These are phyloP conservation scores for Caenorhabditis macrosperma DNA, from an alignment of 2,888 invertebrate genomes.

Conservation along the genomic window DNA sequence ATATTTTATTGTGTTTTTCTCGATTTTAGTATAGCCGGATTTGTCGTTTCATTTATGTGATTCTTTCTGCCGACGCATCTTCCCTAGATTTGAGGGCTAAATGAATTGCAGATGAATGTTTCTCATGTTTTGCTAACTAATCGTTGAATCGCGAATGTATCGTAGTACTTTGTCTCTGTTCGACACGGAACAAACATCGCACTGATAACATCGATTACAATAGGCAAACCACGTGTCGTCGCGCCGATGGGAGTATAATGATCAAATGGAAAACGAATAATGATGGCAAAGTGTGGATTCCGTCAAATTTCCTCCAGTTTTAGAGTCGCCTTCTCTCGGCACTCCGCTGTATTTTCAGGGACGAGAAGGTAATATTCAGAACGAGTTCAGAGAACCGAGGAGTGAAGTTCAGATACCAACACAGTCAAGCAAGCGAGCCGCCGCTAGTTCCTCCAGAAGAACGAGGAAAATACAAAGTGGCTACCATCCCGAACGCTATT, in stretches of 20 bases:
- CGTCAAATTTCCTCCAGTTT: background rate
- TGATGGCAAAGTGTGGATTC: constrained; percentile 8
- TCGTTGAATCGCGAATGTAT: constrained; percentile 3
- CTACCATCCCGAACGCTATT: constrained; percentile 93
- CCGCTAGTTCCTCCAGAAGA: constrained; percentile 55
- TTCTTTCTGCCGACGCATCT: background rate
- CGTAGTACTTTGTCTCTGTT: no score
- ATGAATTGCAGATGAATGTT: constrained; percentile 50
- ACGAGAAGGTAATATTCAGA: background rate
- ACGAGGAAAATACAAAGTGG: constrained; percentile 88
- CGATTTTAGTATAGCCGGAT: constrained; percentile 47
- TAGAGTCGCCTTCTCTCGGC: background rate
- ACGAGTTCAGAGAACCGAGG: background rate
- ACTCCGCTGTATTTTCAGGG: background rate
- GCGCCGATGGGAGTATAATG: constrained; percentile 8
- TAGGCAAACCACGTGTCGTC: background rate
- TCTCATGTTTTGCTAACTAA: background rate
- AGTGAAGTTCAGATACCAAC: background rate
- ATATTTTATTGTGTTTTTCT: constrained; percentile 15
- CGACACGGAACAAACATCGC: no score
- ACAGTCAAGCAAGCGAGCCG: background rate
- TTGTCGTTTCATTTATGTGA: constrained; percentile 20
- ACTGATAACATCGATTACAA: background rate
- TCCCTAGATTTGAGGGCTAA: constrained; percentile 3
- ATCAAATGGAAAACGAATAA: constrained; percentile 33